Evolutionary conservation across 1,140 invertebrate genomes (phyloP).

Genomic region (Littorina saxatilis): DNA sequence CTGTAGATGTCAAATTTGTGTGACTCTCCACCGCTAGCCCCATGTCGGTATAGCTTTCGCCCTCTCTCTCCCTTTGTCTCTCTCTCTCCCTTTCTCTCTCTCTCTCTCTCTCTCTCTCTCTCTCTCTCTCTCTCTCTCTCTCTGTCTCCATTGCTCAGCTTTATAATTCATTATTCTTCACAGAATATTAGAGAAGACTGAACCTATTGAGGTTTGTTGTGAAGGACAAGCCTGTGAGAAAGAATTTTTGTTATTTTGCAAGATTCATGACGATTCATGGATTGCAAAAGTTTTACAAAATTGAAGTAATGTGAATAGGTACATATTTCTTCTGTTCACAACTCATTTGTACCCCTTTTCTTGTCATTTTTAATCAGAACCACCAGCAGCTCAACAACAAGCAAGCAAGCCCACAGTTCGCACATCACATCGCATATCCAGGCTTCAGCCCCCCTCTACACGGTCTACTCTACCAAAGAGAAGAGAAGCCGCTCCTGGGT

Average conservation of each 20-base stretch:
- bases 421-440: background rate
- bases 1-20: background rate
- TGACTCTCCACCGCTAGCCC: slow-evolving; percentile 4
- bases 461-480: background rate
- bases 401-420: background rate
- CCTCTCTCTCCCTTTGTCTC: slow-evolving; percentile 25
- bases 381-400: background rate
- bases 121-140: slow-evolving; percentile 33
- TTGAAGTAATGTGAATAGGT: no score
- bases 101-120: slow-evolving; percentile 37
- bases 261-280: no score
- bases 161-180: slow-evolving; percentile 6
- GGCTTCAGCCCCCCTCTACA: slow-evolving; percentile 1
- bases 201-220: no score
- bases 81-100: slow-evolving; percentile 33
- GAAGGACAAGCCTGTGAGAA: no score
- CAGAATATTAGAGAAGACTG: no score
- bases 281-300: no score
- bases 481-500: background rate
- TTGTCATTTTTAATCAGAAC: slow-evolving; percentile 24
- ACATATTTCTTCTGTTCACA: no score
- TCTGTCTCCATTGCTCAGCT: slow-evolving; percentile 8
- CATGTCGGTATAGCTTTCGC: no score
- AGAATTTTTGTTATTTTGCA: no score
- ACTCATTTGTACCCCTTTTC: slow-evolving; percentile 25